Conservation (phyloP, 2,888 invertebrate genomes). For the Ophonus ardosiacus region DNA sequence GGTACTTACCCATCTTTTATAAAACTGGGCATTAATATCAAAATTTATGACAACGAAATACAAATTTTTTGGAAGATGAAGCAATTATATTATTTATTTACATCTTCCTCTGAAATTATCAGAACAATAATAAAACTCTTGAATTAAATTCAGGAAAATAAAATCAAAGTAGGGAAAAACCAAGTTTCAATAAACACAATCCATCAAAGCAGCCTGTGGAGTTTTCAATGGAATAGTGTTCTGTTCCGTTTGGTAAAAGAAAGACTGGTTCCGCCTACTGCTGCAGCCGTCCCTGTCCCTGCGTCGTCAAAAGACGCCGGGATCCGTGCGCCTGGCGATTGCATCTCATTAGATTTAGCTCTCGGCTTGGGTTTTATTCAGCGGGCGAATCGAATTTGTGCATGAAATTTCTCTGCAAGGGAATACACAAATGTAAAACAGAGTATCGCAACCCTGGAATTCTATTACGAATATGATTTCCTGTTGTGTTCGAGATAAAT, state of each 20-base stretch:
- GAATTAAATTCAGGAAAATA: neutral
- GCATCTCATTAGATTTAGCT: slow-evolving; percentile 48
- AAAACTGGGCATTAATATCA: too few relatives aligned
- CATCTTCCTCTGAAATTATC: neutral
- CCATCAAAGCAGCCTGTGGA: neutral
- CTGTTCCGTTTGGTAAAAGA: too few relatives aligned
- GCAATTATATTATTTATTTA: neutral
- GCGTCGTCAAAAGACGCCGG: slow-evolving; percentile 13
- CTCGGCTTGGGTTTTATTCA: slow-evolving; percentile 36
- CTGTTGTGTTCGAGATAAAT: slow-evolving; percentile 26
- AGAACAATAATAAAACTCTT: neutral
- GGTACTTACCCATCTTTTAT: too few relatives aligned
- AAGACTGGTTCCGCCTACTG: neutral
- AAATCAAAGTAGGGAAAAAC: neutral
- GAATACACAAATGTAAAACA: slow-evolving; percentile 18
- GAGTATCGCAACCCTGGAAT: slow-evolving; percentile 19
- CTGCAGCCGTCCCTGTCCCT: neutral
- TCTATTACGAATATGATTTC: slow-evolving; percentile 36
- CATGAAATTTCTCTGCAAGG: slow-evolving; percentile 34
- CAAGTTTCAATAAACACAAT: neutral
- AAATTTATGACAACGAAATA: too few relatives aligned
- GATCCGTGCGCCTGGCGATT: slow-evolving; percentile 15
- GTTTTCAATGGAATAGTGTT: too few relatives aligned
- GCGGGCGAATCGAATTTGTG: slow-evolving; percentile 45
- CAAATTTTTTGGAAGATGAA: too few relatives aligned